These are phyloP conservation scores for Rhea americana DNA, from an alignment of 2,113 vertebrate species.

Conservation along the genomic window DNA sequence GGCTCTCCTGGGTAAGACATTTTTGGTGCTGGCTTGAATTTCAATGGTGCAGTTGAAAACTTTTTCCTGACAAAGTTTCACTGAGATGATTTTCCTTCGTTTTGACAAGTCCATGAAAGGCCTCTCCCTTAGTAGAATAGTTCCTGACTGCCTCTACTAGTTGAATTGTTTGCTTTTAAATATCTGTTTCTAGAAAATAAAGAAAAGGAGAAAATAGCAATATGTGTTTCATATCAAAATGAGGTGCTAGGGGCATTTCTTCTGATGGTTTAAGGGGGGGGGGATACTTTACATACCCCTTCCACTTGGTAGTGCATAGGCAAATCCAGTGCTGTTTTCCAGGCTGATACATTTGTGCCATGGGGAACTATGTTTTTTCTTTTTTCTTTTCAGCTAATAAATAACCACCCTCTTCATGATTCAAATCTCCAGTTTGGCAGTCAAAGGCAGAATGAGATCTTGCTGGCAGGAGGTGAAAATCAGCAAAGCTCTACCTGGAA, in stretches of 20 bases:
- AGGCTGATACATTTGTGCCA: neutral
- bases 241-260: neutral
- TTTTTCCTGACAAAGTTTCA: neutral
- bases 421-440: neutral
- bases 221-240: neutral
- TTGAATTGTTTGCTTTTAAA: neutral
- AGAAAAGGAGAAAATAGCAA: neutral
- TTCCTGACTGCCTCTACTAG: neutral
- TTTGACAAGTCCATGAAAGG: neutral
- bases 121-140: neutral
- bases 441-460: neutral
- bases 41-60: neutral
- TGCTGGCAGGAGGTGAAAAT: neutral
- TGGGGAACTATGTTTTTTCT: rapidly evolving
- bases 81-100: neutral
- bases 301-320: neutral
- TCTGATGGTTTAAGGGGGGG: neutral
- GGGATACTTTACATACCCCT: neutral
- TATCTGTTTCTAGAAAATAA: neutral
- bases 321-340: neutral
- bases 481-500: neutral
- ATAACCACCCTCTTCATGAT: neutral
- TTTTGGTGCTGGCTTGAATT: neutral
- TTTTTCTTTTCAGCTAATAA: neutral
- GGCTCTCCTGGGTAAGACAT: neutral